These are phyloP conservation scores for Trachythela sp. DNA, from an alignment of 64 coral and sea anemone genomes.

Conservation along the genomic window DNA sequence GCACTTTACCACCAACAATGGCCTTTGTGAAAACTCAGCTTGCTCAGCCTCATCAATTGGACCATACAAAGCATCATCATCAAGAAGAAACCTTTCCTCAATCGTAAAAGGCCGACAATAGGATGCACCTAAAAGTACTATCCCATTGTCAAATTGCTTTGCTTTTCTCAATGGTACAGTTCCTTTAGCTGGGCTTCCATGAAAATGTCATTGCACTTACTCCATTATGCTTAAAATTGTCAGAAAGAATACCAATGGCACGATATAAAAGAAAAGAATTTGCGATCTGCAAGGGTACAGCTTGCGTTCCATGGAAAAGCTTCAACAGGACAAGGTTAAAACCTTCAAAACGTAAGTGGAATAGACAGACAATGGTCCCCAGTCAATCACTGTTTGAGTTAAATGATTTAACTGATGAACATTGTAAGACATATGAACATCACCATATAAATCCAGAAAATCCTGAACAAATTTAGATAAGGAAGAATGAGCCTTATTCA, in stretches of 20 bases:
- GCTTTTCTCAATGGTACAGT: not conserved
- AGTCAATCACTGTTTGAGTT: slow-evolving; percentile 1
- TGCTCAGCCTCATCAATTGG: not conserved
- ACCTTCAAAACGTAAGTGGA: slow-evolving; percentile 10
- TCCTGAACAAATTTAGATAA: not conserved
- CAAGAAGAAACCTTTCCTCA: slow-evolving; percentile 9
- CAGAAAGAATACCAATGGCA: not conserved
- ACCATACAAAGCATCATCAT: not conserved
- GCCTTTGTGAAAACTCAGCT: slow-evolving; percentile 8
- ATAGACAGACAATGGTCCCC: slow-evolving; percentile 3
- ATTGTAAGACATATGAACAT: not conserved
- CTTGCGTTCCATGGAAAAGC: slow-evolving; percentile 19
- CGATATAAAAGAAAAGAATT: slow-evolving; percentile 9
- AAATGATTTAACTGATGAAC: slow-evolving; percentile 2
- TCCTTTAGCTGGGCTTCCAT: not conserved
- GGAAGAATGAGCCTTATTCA: not conserved
- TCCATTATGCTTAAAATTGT: not conserved
- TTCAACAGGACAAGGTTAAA: not conserved
- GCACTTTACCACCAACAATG: not conserved
- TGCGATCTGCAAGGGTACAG: not conserved
- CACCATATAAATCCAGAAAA: not conserved
- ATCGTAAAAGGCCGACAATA: slow-evolving; percentile 18
- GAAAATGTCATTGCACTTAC: not conserved
- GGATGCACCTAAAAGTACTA: not conserved
- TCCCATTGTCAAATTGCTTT: not conserved